These are phyloP conservation scores for Drosophila orena DNA, from an alignment of 1,140 invertebrate genomes.

Conservation along the genomic window DNA sequence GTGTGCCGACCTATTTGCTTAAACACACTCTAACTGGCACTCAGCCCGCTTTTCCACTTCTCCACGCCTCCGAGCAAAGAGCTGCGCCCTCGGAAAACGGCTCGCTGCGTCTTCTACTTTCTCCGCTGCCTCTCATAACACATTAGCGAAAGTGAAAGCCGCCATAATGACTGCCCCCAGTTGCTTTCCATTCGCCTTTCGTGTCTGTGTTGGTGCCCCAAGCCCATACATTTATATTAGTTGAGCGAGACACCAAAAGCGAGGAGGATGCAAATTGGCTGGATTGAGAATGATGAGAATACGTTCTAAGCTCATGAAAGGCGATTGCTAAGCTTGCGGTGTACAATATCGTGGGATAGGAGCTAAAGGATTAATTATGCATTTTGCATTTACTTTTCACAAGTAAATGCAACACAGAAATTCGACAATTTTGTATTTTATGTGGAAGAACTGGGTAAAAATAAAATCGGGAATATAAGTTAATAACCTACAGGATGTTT, in stretches of 20 bases:
- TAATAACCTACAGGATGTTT: background rate
- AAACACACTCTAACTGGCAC: constrained; percentile 53
- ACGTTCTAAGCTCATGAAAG: background rate
- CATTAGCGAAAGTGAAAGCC: constrained; percentile 81
- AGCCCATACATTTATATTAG: constrained; percentile 72
- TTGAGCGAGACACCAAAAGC: constrained; percentile 33
- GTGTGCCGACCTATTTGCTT: constrained; percentile 75
- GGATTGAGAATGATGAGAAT: constrained; percentile 23
- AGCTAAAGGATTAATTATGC: background rate
- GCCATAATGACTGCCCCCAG: constrained; percentile 80
- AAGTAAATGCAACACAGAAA: too few species aligned
- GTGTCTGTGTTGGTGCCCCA: constrained; percentile 50
- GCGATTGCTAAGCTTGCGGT: background rate
- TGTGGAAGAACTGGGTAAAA: too few species aligned
- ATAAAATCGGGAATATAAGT: too few species aligned
- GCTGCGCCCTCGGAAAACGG: constrained; percentile 32
- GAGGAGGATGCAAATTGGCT: constrained; percentile 27
- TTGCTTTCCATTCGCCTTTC: constrained; percentile 73
- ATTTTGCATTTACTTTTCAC: too few species aligned
- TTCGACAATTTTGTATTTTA: too few species aligned
- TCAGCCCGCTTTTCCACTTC: constrained; percentile 34
- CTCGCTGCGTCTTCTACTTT: constrained; percentile 20
- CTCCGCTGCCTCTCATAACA: constrained; percentile 62
- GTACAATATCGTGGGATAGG: background rate
- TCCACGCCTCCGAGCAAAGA: constrained; percentile 26